Percentiles rank a stretch among this genome's conserved stretches.
These are phyloP conservation scores for Microhierax caerulescens DNA, from an alignment of 2,797 vertebrate species.

Conservation along the genomic window DNA sequence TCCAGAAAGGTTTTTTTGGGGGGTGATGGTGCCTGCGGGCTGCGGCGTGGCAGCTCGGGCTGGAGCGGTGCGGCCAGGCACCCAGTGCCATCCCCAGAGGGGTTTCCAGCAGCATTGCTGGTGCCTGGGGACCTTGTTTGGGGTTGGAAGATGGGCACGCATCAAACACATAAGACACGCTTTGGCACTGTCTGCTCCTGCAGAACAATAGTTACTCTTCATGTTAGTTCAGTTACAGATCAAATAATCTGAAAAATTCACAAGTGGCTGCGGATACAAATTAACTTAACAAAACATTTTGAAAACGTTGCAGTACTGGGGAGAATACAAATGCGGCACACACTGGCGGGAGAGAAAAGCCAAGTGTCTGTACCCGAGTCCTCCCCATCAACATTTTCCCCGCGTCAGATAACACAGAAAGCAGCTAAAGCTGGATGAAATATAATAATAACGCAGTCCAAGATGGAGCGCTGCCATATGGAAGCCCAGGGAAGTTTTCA, in stretches of 20 bases:
- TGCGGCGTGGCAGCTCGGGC: rapidly evolving
- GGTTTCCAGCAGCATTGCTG: background rate
- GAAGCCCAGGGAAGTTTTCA: constrained; percentile 48
- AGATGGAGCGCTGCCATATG: constrained; percentile 39
- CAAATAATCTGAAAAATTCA: constrained; percentile 51
- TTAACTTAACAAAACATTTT: constrained; percentile 59
- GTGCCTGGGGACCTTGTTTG: background rate
- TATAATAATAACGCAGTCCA: background rate
- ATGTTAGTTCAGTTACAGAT: constrained; percentile 49
- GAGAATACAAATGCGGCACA: constrained; percentile 39
- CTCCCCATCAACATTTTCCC: constrained; percentile 29
- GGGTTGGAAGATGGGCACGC: background rate
- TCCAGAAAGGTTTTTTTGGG: rapidly evolving
- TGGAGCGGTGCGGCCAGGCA: rapidly evolving
- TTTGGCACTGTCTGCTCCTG: background rate
- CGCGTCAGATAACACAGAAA: background rate
- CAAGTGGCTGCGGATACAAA: constrained; percentile 60
- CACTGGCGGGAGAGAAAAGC: background rate
- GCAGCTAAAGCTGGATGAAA: constrained; percentile 10
- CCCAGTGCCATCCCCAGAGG: background rate
- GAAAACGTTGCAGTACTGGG: constrained; percentile 9
- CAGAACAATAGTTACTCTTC: constrained; percentile 31
- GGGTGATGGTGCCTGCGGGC: background rate
- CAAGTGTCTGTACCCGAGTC: background rate
- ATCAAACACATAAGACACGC: background rate